A percentile compares a stretch with the other conserved stretches of the same genome.
phyloP scores from a whole-genome alignment of 2,888 invertebrate genomes.

The Ophraella communa region DNA sequence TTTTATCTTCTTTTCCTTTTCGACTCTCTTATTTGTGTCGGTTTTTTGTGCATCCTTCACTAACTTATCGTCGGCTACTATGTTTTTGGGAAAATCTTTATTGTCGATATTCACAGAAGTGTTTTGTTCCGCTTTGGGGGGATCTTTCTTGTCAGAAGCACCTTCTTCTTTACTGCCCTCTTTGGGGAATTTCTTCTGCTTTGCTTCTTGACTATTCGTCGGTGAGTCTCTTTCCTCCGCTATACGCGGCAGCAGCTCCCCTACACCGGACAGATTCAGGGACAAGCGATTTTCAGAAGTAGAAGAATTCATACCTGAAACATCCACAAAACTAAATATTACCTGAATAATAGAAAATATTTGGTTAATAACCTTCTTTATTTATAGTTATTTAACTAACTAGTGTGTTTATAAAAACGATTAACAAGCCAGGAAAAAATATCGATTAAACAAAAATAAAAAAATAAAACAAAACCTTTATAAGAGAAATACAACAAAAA shows the following conservation, averaged over 20 bases:
- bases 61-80: background rate
- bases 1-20: constrained; percentile 16
- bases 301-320: constrained; percentile 36
- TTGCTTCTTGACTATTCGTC: constrained; percentile 62
- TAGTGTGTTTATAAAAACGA: no score
- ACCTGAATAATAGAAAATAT: no score
- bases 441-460: no score
- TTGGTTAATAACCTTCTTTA: no score
- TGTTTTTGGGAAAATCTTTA: background rate
- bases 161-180: background rate
- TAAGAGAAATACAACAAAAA: constrained; percentile 14
- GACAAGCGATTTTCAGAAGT: constrained; percentile 56
- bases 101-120: background rate
- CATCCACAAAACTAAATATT: no score
- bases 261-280: constrained; percentile 61
- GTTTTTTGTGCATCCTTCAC: background rate
- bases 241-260: constrained; percentile 76
- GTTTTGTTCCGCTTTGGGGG: constrained; percentile 2
- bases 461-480: no score
- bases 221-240: constrained; percentile 89
- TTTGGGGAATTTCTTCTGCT: constrained; percentile 38
- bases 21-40: constrained; percentile 1
- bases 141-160: background rate
- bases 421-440: no score
- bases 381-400: no score